Evolutionary conservation across 2,797 vertebrate species (phyloP), one percentile per base, ranked within the genome.

Genomic region (Myripristis jacobus): DNA sequence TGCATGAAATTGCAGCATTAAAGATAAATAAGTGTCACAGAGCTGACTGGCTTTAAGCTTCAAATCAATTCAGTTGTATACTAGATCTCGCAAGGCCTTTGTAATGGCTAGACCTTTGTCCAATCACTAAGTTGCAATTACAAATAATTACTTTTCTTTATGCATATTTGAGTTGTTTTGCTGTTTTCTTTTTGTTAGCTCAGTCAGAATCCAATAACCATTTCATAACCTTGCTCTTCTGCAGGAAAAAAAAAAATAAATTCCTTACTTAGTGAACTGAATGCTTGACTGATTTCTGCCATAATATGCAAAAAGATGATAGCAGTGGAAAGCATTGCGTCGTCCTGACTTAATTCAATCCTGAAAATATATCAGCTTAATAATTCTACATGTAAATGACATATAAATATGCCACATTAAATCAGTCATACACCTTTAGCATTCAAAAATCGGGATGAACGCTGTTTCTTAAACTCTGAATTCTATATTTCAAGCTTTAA

Each of bases 1-100:
- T 0, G 75, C 15, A 29, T 63, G 60, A 78, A 78, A 81, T 71
- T 79, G 24, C 46, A 53, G 48, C 48, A 68, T 77, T 63, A 54
- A 73, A 59, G 38, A 69, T 66, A 46, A 79, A 53, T 29, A 19
- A 53, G 62, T 43, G n/a, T 19, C 24, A 54, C 11, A 24, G n/a
- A 60, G 31, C 48, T 66, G 15, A 53, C 2, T 43, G 62, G 24
- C 44, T 74, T 22, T n/a, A 51, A 29, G 16, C n/a, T 50, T 38
- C 29, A 25, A 19, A n/a, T 8, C 10, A n/a, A n/a, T n/a, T n/a
- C 16, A 21, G 19, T 57, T 50, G 21, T 43, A 50, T 18, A 18
- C 13, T 19, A 64, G 10, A 50, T 15, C 21, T 52, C 48, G 44
- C 38, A 36, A 48, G 3, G 13, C 65, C 11, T 82, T 79, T 63